A percentile compares a stretch with the other conserved stretches of the same genome.
These are phyloP conservation scores for Gymnodraco acuticeps DNA, from an alignment of 2,797 vertebrate species.

Conservation along the genomic window DNA sequence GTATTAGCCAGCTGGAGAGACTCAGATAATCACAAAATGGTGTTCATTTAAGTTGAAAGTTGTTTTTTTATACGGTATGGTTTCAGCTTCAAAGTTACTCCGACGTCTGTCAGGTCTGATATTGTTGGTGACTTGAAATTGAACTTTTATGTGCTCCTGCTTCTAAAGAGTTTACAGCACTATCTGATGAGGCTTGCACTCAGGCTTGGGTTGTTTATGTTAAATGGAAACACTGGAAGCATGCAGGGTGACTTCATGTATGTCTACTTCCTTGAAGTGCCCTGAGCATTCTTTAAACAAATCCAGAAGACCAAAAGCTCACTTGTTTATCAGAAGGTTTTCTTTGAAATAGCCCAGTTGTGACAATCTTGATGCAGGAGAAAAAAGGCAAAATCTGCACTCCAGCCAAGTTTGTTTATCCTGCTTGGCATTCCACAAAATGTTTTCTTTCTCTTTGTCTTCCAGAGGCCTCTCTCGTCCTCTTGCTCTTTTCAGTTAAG, in stretches of 20 bases:
- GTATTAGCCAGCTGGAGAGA: slow-evolving; percentile 20
- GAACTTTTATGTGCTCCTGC: slow-evolving; percentile 12
- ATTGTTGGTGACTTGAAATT: not conserved
- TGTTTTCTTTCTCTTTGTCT: slow-evolving; percentile 36
- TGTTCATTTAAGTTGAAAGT: slow-evolving; percentile 44
- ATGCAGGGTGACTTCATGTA: slow-evolving; percentile 6
- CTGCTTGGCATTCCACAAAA: slow-evolving; percentile 37
- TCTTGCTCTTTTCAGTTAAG: slow-evolving; percentile 43
- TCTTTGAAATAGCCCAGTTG: slow-evolving; percentile 41
- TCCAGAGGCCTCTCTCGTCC: slow-evolving; percentile 37
- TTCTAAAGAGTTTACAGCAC: not conserved
- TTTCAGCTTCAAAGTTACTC: slow-evolving; percentile 25
- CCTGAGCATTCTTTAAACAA: slow-evolving; percentile 36
- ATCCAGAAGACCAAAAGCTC: slow-evolving; percentile 32
- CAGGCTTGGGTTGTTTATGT: slow-evolving; percentile 39
- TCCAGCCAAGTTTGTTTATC: slow-evolving; percentile 48
- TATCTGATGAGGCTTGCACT: slow-evolving; percentile 26
- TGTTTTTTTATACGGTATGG: slow-evolving; percentile 5
- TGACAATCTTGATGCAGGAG: slow-evolving; percentile 47
- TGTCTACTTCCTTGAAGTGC: slow-evolving; percentile 20
- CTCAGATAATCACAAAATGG: slow-evolving; percentile 26
- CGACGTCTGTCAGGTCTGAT: slow-evolving; percentile 22
- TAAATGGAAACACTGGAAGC: slow-evolving; percentile 38
- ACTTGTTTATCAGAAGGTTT: slow-evolving; percentile 31
- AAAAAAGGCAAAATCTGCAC: slow-evolving; percentile 26